Evolutionary conservation across 2,797 vertebrate genomes (phyloP).

Genomic region (Babyrousa celebensis): DNA sequence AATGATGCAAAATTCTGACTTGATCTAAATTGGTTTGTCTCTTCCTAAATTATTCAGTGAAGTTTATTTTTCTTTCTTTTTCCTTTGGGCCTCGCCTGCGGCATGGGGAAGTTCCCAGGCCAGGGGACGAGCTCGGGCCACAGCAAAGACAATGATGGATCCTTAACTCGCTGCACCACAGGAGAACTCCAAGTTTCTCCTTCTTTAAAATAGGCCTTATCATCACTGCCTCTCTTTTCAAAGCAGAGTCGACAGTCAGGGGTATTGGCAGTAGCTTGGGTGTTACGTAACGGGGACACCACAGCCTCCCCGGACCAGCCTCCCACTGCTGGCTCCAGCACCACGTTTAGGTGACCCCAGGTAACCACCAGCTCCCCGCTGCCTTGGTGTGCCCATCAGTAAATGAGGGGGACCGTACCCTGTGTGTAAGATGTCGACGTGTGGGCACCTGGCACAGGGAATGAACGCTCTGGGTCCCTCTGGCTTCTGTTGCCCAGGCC

Average conservation of each 20-base stretch:
- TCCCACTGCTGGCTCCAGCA: neutral
- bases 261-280: neutral
- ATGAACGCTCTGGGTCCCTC: too few species aligned
- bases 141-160: too few species aligned
- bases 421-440: neutral
- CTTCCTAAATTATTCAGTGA: slow-evolving; percentile 47
- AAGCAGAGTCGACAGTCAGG: neutral
- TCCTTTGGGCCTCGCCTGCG: too few species aligned
- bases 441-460: too few species aligned
- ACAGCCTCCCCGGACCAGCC: neutral
- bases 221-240: neutral
- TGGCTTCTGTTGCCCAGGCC: too few species aligned
- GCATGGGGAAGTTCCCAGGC: too few species aligned
- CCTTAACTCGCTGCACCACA: too few species aligned
- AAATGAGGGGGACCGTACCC: neutral
- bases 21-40: neutral
- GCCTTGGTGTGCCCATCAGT: neutral
- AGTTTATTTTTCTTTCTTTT: too few species aligned
- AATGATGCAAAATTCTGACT: slow-evolving; percentile 14
- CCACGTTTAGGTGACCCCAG: neutral
- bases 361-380: neutral
- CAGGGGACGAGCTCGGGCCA: too few species aligned
- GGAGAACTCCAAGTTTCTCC: neutral
- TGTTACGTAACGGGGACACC: neutral
- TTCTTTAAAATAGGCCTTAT: neutral